Base-by-base conservation (phyloP, 2,797 vertebrate species). In the Acomys russatus region DNA sequence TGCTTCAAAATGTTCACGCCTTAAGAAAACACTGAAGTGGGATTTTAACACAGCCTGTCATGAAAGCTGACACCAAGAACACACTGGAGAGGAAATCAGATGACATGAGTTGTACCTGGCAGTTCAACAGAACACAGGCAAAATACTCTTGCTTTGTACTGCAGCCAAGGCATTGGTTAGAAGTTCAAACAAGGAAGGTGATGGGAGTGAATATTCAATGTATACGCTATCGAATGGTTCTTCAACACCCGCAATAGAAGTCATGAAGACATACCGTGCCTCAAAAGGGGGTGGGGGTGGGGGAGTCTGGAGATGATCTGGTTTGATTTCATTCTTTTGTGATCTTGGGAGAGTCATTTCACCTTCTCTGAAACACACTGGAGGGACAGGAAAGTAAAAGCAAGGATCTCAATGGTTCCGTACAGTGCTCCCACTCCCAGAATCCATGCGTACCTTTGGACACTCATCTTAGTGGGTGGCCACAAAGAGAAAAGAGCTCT, bases 11-110 rank as follows among this genome's bases (percentile, higher is more conserved):
- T 49, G 78, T 95, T 94, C 93, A 59, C 2, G 30, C 80, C 80
- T 96, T 82, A 94, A 56, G 51, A 82, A 87, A 93, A 88, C 22
- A 51, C n/a, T 88, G 61, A 91, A 95, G 64, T 51, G 64, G 28
- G 91, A 96, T 77, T 91, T 94, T 94, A 93, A 80, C 78, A 97
- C 90, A 73, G 96, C 78, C 95, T 95, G 66, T 80, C 96, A 97
- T 92, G 94, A 90, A 95, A 94, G 82, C 90, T 89, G 93, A 97
- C 93, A 92, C 73, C 51, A 33, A 49, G 64, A 56, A 89, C 85
- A 83, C 85, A 83, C 63, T 66, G 77, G 70, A 84, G n/a, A 94
- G 86, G 89, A 86, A 95, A 68, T 38, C 82, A 73, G 90, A 88
- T 89, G 95, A 90, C 82, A 93, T 18, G 92, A 86, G 92, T 38